Percentiles rank a stretch among this genome's conserved stretches.
These are phyloP conservation scores for Isoperla grammatica DNA, from an alignment of 2,888 invertebrate genomes.

Conservation along the genomic window DNA sequence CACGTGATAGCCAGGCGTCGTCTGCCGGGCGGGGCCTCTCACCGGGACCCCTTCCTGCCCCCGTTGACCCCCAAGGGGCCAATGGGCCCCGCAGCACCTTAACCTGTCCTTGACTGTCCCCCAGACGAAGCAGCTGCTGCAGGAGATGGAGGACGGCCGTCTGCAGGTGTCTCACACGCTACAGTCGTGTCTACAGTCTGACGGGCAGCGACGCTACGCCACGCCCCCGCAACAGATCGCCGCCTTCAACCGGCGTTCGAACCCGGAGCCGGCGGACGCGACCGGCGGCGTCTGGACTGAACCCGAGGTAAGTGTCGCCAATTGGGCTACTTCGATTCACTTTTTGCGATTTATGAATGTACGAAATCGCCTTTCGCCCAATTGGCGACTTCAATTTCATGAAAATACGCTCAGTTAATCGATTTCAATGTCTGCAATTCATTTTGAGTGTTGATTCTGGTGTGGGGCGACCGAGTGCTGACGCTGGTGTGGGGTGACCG, in stretches of 20 bases:
- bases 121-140: constrained; percentile 59
- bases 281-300: constrained; percentile 58
- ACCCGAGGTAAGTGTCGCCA: constrained; percentile 47
- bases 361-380: no score
- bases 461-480: no score
- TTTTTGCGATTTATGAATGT: no score
- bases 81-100: no score
- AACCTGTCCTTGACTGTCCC: no score
- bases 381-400: no score
- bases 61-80: constrained; percentile 55
- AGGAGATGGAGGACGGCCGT: constrained; percentile 78
- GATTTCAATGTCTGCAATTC: no score
- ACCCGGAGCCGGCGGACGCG: constrained; percentile 59
- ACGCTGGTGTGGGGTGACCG: no score
- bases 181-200: constrained; percentile 80
- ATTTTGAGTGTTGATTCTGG: no score
- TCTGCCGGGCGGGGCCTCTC: constrained; percentile 49
- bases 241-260: constrained; percentile 74
- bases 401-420: no score
- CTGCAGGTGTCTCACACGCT: constrained; percentile 77
- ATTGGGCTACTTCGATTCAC: no score
- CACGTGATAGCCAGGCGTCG: constrained; percentile 78
- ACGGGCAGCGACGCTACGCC: constrained; percentile 71
- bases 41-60: constrained; percentile 62
- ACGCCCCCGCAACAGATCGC: constrained; percentile 88